Evolutionary conservation across 1,140 invertebrate species (phyloP), one percentile per base, ranked within the genome.

Genomic region (Brachionus paranguensis): DNA sequence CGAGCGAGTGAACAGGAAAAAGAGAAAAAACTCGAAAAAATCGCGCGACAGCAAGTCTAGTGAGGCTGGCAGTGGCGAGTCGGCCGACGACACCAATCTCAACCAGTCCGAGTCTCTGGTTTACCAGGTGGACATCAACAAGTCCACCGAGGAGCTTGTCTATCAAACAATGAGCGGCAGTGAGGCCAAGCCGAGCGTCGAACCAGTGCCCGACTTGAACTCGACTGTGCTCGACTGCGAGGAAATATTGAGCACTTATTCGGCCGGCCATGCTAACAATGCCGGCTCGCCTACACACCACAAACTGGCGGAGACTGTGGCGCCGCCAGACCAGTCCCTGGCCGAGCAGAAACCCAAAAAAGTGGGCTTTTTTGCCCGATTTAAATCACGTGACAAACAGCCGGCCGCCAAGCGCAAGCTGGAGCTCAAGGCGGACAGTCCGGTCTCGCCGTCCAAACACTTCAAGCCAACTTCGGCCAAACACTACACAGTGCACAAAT

Each of bases 191-290:
- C 53, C 29, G 0, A 43, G 20, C 20, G 8, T 11, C 20, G 33
- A 60, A 11, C 53, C 20, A 27, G 50, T 33, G 5, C 50, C 45
- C 37, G 78, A 81, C 60, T 68, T 68, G 27, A 81, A 81, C 64
- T 60, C 78, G 27, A 81, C 78, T 20, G 78, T 81, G 4, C 43
- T 81, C n/a, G 78, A 81, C 11, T 81, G 53, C 14, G 78, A 81
- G 27, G 78, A 81, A 20, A 81, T 81, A 24, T 41, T 81, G 24
- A 81, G 78, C 41, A 81, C 27, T 68, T 81, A 81, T 47, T 81
- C 78, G 27, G 60, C n/a, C 8, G 64, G 43, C 29, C 41, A 81
- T 68, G 37, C 50, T 8, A 81, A 81, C 33, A 41, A 81, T 43
- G 53, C 55, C 1, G 10, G 53, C 53, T 81, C 78, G 41, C 78